Base-by-base conservation (phyloP, 2,888 invertebrate genomes). In the Ormyrus thymus region DNA sequence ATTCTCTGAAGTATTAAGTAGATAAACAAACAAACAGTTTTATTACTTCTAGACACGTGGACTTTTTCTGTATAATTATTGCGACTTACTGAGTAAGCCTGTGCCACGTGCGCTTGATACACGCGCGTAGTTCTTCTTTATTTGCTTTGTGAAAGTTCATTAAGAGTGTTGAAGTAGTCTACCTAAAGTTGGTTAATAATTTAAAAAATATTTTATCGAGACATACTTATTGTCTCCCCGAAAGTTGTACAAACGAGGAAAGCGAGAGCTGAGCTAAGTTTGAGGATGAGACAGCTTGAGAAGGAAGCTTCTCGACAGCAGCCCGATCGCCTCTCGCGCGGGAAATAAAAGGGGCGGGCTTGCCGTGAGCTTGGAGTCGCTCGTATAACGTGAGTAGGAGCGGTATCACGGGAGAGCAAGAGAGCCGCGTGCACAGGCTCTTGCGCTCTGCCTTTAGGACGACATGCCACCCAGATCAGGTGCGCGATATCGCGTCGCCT, bases 331-430 rank as follows among this genome's bases (percentile, higher is more conserved):
- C 29, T 29, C 29, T 3, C 11, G 29, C 8, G 46, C 13, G 7
- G 15, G 8, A n/a, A 50, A 56, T 7, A 9, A 43, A 62, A 9
- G 13, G 45, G 45, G 53, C 6, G 71, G 5, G 45, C 51, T 13
- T 46, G 50, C 43, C 13, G 51, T 46, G 8, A n/a, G 46, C 48
- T 51, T 8, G 45, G 8, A 45, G 66, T 11, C 55, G 15, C n/a
- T 46, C 7, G 50, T 56, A 66, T 84, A 84, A 84, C 83, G 83
- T 83, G 83, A 83, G 84, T 82, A 82, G 78, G 79, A 79, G 75
- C 86, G 86, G 84, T 88, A 88, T 89, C 86, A 88, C 89, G 89
- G 86, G 87, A 85, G 76, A 56, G 7, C n/a, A n/a, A 64, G 43
- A 15, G 6, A n/a, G 65, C 13, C 1, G 7, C 45, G 51, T 29